These are phyloP conservation scores for Leucopsar rothschildi DNA, from an alignment of 2,113 vertebrate genomes.

Conservation along the genomic window DNA sequence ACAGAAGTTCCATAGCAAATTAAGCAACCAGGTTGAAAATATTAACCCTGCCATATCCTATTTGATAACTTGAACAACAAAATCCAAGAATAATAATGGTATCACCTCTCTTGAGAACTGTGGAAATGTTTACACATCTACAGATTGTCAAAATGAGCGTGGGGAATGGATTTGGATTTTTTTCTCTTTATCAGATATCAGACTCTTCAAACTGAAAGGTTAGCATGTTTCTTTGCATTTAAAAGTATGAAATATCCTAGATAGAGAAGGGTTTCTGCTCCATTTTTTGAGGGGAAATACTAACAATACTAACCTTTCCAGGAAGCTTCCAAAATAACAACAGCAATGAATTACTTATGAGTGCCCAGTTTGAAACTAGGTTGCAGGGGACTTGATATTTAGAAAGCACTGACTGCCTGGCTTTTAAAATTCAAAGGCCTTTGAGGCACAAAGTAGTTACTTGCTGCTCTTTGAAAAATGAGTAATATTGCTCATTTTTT, in stretches of 20 bases:
- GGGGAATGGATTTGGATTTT: neutral
- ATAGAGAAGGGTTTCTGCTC: neutral
- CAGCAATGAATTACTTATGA: slow-evolving; percentile 7
- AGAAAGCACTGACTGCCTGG: neutral
- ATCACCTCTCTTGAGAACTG: neutral
- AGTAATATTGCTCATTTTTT: no score
- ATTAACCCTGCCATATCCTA: neutral
- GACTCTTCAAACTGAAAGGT: neutral
- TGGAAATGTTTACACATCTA: neutral
- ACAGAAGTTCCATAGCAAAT: neutral
- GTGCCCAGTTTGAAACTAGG: neutral
- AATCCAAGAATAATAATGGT: neutral
- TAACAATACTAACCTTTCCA: neutral
- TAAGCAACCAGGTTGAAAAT: neutral
- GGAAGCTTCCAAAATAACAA: slow-evolving; percentile 13
- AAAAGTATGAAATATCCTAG: neutral
- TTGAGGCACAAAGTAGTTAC: neutral
- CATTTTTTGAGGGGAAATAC: neutral
- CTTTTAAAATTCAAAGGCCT: neutral
- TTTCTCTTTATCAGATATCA: neutral
- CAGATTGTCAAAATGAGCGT: neutral
- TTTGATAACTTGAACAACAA: neutral
- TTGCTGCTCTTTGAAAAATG: neutral
- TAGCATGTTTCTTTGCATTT: neutral
- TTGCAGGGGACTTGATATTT: neutral